Percentiles rank a stretch among this genome's conserved stretches.
phyloP scores from a whole-genome alignment of 2,113 vertebrate species.

The Oxygymnocypris stewartii region DNA sequence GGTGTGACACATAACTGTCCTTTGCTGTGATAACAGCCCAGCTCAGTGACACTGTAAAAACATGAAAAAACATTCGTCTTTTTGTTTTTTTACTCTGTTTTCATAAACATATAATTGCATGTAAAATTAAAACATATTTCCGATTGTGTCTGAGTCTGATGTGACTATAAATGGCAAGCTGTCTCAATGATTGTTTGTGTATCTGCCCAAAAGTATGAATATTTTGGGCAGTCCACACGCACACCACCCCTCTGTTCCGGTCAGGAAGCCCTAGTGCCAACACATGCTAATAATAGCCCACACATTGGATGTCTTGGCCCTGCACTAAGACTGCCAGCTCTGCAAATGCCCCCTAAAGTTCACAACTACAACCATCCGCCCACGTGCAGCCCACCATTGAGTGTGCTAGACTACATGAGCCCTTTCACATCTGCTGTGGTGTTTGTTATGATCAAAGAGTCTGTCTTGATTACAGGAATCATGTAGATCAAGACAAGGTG shows the following conservation, averaged over 20 bases:
- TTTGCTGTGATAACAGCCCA: neutral
- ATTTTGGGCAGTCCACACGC: conserved; percentile 16
- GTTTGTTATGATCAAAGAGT: neutral
- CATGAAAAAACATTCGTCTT: neutral
- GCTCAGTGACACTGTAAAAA: neutral
- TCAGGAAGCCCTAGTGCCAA: conserved; percentile 66
- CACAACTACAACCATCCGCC: conserved; percentile 70
- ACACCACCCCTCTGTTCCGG: conserved; percentile 56
- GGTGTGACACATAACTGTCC: conserved; percentile 7
- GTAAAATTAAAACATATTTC: neutral
- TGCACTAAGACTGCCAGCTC: conserved; percentile 64
- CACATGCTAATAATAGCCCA: conserved; percentile 68
- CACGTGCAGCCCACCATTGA: conserved; percentile 66
- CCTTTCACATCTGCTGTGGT: neutral
- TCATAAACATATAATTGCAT: neutral
- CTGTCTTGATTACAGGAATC: neutral
- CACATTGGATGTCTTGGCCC: conserved; percentile 57
- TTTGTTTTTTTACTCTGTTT: neutral
- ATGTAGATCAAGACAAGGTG: too few species aligned
- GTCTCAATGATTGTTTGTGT: too few species aligned
- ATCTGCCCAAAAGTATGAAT: conserved; percentile 8
- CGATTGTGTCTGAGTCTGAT: neutral
- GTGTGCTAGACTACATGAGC: conserved; percentile 51
- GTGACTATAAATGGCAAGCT: too few species aligned
- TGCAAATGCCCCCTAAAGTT: conserved; percentile 67